Conservation (phyloP, 2,113 vertebrate genomes). For the Ameiurus melas region DNA sequence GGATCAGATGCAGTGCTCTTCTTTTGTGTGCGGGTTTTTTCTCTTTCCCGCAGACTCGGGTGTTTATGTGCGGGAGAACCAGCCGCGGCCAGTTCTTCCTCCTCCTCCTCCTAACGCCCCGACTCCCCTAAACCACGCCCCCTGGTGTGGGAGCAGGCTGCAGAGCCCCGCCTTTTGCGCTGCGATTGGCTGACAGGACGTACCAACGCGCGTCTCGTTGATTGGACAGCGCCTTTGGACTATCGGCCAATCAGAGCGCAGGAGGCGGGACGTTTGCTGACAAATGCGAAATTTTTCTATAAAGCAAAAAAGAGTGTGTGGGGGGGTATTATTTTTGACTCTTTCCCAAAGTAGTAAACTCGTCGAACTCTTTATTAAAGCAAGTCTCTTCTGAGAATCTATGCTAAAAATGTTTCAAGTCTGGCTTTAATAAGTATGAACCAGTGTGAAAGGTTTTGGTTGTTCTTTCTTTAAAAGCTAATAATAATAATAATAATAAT, state of each 20-base stretch:
- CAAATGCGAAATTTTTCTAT: neutral
- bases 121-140: conserved; percentile 53
- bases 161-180: neutral
- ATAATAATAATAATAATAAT: too few relatives aligned
- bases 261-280: neutral
- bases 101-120: conserved; percentile 46
- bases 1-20: conserved; percentile 33
- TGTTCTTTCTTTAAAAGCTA: too few relatives aligned
- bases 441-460: too few relatives aligned
- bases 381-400: too few relatives aligned
- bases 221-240: neutral
- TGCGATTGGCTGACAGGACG: neutral
- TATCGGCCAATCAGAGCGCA: neutral
- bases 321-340: too few relatives aligned
- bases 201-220: neutral
- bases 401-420: neutral
- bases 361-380: too few relatives aligned
- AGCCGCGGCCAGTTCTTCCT: conserved; percentile 78
- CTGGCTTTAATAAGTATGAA: too few relatives aligned
- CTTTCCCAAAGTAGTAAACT: too few relatives aligned
- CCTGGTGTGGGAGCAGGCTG: neutral
- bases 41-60: conserved; percentile 63
- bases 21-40: conserved; percentile 65
- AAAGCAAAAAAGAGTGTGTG: too few relatives aligned
- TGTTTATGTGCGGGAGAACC: conserved; percentile 78